A percentile compares a stretch with the other conserved stretches of the same genome.
Conservation (phyloP, 2,113 vertebrate species). For the Hiodon tergisus region DNA sequence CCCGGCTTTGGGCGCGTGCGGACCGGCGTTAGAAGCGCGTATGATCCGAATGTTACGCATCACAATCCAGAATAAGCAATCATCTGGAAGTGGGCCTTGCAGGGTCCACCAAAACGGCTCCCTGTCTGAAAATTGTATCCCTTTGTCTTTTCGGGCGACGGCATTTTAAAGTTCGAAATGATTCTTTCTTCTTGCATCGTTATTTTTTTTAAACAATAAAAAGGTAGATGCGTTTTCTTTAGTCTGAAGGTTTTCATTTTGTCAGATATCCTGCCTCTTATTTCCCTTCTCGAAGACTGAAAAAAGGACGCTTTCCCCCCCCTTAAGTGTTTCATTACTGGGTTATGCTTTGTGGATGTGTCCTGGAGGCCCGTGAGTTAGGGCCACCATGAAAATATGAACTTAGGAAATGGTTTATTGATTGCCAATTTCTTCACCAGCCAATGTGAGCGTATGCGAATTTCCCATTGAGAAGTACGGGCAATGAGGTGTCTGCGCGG, state of each 20-base stretch:
- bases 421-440: not conserved
- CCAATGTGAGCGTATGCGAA: not conserved
- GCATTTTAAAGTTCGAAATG: too few relatives aligned
- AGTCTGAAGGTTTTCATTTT: too few relatives aligned
- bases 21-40: slow-evolving; percentile 13
- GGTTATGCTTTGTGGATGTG: not conserved
- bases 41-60: slow-evolving; percentile 31
- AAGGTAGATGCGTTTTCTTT: too few relatives aligned
- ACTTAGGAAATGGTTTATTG: not conserved
- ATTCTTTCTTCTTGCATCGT: too few relatives aligned
- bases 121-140: too few relatives aligned
- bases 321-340: too few relatives aligned
- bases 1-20: slow-evolving; percentile 62
- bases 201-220: too few relatives aligned
- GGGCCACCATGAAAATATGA: not conserved
- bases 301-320: too few relatives aligned
- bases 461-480: not conserved
- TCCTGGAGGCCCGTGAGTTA: not conserved
- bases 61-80: slow-evolving; percentile 21
- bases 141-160: too few relatives aligned
- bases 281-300: not conserved
- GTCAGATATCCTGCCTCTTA: not conserved
- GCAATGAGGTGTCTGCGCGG: too few relatives aligned
- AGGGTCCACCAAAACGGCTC: slow-evolving; percentile 24
- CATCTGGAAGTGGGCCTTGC: slow-evolving; percentile 11